A percentile compares a stretch with the other conserved stretches of the same genome.
phyloP scores from a whole-genome alignment of 2,888 invertebrate species.

The Seira musarum region DNA sequence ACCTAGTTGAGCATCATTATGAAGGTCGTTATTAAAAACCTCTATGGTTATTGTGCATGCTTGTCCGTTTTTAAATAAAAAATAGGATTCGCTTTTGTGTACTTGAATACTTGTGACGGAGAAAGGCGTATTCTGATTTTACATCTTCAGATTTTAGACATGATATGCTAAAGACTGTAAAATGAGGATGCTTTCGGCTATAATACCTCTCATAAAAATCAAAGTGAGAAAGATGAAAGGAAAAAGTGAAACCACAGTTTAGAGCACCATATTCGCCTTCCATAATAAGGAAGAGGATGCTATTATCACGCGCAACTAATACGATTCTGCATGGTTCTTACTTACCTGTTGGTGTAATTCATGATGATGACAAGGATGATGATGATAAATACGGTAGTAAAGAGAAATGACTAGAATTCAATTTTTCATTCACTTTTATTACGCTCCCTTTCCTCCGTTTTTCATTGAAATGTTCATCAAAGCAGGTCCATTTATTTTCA shows the following conservation, averaged over 20 bases:
- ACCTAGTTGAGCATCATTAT: too few relatives aligned
- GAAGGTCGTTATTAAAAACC: too few relatives aligned
- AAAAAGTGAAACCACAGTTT: neutral
- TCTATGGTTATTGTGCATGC: too few relatives aligned
- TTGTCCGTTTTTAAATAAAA: too few relatives aligned
- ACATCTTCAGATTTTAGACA: too few relatives aligned
- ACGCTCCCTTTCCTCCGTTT: neutral
- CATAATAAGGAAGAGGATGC: slow-evolving; percentile 2
- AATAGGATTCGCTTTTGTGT: too few relatives aligned
- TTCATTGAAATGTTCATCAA: neutral
- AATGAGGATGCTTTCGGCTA: slow-evolving; percentile 1
- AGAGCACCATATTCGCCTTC: neutral
- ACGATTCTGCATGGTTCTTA: neutral
- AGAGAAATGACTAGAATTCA: neutral
- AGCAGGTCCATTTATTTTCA: neutral
- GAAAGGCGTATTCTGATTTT: too few relatives aligned
- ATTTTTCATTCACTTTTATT: neutral
- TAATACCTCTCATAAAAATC: neutral
- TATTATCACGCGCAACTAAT: slow-evolving; percentile 3
- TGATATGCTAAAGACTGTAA: slow-evolving; percentile 1
- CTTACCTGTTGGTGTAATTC: slow-evolving; percentile 27
- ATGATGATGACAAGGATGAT: neutral
- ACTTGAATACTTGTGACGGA: too few relatives aligned
- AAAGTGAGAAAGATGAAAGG: too few relatives aligned
- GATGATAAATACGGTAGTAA: neutral